Conservation (phyloP, 2,113 vertebrate species). For the Phyllopteryx taeniolatus region DNA sequence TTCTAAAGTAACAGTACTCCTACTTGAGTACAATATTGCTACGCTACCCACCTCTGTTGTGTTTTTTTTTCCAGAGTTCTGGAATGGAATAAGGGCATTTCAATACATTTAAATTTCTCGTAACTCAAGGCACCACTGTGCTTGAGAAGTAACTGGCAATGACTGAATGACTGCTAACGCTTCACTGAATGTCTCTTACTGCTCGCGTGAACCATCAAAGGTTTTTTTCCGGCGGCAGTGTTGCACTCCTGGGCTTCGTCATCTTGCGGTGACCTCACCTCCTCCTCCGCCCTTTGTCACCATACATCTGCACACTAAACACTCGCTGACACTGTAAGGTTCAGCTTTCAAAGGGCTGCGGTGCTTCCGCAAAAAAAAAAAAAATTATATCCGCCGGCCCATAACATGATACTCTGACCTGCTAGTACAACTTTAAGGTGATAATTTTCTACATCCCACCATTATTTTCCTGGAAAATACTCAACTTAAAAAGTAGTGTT, state of each 20-base stretch:
- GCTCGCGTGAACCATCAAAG: neutral
- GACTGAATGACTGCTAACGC: neutral
- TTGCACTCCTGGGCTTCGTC: slow-evolving; percentile 27
- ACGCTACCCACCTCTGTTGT: too few relatives aligned
- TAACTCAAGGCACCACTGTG: too few relatives aligned
- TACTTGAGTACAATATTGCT: too few relatives aligned
- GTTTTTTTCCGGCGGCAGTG: slow-evolving; percentile 12
- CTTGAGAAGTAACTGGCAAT: neutral
- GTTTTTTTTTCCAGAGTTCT: too few relatives aligned
- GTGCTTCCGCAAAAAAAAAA: slow-evolving; percentile 14
- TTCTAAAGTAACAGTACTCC: too few relatives aligned
- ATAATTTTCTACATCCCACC: slow-evolving; percentile 10
- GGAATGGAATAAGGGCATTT: too few relatives aligned
- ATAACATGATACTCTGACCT: slow-evolving; percentile 39
- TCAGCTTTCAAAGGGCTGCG: slow-evolving; percentile 59
- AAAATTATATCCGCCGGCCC: slow-evolving; percentile 39
- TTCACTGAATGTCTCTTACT: neutral
- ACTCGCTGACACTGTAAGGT: slow-evolving; percentile 19
- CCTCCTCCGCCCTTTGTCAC: slow-evolving; percentile 29
- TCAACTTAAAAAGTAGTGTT: neutral
- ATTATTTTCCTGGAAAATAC: slow-evolving; percentile 23
- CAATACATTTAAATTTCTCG: too few relatives aligned
- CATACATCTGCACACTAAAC: slow-evolving; percentile 45
- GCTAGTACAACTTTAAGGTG: slow-evolving; percentile 19
- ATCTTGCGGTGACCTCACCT: slow-evolving; percentile 45